A percentile compares a stretch with the other conserved stretches of the same genome.
These are phyloP conservation scores for Melanocharis versteri DNA, from an alignment of 2,113 vertebrate genomes.

Conservation along the genomic window DNA sequence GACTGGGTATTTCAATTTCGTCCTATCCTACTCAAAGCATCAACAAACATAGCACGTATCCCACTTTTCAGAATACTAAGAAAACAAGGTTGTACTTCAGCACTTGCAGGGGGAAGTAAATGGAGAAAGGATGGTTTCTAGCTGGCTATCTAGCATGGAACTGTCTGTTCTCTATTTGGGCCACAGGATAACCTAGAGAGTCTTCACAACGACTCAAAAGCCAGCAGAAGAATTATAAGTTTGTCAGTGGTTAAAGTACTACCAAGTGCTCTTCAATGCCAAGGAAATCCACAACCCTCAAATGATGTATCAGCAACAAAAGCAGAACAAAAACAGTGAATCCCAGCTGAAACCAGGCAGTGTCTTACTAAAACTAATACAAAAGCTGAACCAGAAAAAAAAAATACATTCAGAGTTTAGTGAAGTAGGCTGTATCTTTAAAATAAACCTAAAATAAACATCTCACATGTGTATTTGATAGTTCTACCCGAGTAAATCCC, in stretches of 20 bases:
- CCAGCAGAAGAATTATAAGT: neutral
- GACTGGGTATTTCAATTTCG: neutral
- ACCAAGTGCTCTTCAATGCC: neutral
- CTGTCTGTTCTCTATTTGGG: neutral
- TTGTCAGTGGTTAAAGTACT: neutral
- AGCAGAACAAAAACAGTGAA: neutral
- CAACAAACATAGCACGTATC: rapidly evolving
- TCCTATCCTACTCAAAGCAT: neutral
- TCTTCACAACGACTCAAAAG: neutral
- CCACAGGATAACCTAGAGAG: neutral
- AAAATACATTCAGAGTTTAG: neutral
- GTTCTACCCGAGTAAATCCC: neutral
- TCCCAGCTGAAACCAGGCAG: neutral
- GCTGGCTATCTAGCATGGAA: neutral
- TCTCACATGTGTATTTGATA: neutral
- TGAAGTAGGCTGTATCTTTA: neutral
- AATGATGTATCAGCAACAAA: neutral
- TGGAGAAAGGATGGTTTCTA: neutral
- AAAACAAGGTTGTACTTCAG: neutral
- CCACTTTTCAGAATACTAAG: neutral
- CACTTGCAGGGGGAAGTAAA: neutral
- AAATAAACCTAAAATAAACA: neutral
- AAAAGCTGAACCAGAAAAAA: neutral
- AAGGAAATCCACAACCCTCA: neutral
- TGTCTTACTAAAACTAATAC: neutral